Conservation (phyloP, 1,140 invertebrate species). For the Pinna nobilis region DNA sequence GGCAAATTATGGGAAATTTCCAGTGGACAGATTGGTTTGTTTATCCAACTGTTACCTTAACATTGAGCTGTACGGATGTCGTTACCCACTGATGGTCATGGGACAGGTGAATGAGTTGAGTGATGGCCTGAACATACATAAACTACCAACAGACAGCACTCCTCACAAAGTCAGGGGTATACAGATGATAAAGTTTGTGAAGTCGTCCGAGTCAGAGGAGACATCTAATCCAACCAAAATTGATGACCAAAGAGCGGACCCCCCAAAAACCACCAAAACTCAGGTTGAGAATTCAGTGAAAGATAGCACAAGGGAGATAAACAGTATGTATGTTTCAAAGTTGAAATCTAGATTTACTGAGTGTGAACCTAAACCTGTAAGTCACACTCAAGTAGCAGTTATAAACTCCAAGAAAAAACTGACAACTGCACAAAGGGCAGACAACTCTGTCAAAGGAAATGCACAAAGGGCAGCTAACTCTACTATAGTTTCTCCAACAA, state of each 20-base stretch:
- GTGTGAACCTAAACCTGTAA: constrained; percentile 12
- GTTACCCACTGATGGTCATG: constrained; percentile 88
- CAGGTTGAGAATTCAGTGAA: neutral
- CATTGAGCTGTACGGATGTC: constrained; percentile 87
- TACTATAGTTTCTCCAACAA: neutral
- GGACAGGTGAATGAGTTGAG: constrained; percentile 28
- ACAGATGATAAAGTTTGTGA: constrained; percentile 37
- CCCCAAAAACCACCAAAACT: neutral
- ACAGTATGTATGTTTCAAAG: too few relatives aligned
- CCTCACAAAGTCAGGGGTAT: constrained; percentile 26
- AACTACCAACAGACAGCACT: neutral
- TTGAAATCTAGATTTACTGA: constrained; percentile 6
- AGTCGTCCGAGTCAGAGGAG: constrained; percentile 2
- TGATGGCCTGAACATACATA: neutral
- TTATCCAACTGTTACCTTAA: constrained; percentile 88
- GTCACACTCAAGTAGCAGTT: neutral
- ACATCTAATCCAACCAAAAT: neutral
- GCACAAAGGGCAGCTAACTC: neutral
- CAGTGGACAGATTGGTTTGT: constrained; percentile 83
- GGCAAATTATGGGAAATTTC: constrained; percentile 82
- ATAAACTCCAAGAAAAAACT: constrained; percentile 11
- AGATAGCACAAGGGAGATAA: too few relatives aligned
- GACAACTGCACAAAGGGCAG: neutral
- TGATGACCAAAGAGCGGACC: neutral
- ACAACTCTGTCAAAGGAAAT: constrained; percentile 1